phyloP scores from a whole-genome alignment of 2,888 invertebrate species.

The Halictus ligatus region DNA sequence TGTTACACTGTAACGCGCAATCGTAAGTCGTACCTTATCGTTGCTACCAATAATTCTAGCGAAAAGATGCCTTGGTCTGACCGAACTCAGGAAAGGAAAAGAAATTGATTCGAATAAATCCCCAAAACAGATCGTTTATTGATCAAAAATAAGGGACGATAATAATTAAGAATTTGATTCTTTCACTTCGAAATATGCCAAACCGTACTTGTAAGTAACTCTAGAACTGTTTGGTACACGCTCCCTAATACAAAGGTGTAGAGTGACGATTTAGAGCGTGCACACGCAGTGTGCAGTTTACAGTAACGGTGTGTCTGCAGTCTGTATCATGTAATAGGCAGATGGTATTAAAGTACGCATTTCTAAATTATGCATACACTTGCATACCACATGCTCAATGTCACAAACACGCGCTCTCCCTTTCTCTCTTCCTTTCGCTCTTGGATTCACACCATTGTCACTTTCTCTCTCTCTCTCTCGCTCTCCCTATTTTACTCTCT shows the following conservation, averaged over 20 bases:
- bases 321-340: slow-evolving; percentile 78
- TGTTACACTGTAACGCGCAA: neutral
- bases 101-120: slow-evolving; percentile 72
- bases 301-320: slow-evolving; percentile 78
- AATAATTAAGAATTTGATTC: slow-evolving; percentile 81
- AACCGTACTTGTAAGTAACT: slow-evolving; percentile 80
- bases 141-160: slow-evolving; percentile 82
- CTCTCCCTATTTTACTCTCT: slow-evolving; percentile 65
- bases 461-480: slow-evolving; percentile 38
- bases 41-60: neutral
- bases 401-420: slow-evolving; percentile 66
- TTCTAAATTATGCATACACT: slow-evolving; percentile 69
- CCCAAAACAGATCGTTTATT: slow-evolving; percentile 82
- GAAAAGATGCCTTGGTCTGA: neutral
- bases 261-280: slow-evolving; percentile 75
- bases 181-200: slow-evolving; percentile 80
- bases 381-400: slow-evolving; percentile 67
- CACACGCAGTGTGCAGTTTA: slow-evolving; percentile 78
- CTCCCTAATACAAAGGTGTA: slow-evolving; percentile 75
- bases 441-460: neutral
- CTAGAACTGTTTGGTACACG: slow-evolving; percentile 78
- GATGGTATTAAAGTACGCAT: slow-evolving; percentile 68
- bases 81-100: slow-evolving; percentile 60
- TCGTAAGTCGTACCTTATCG: neutral
- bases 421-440: slow-evolving; percentile 41